phyloP scores from a whole-genome alignment of 2,888 invertebrate species.

The Nycteola revayana region DNA sequence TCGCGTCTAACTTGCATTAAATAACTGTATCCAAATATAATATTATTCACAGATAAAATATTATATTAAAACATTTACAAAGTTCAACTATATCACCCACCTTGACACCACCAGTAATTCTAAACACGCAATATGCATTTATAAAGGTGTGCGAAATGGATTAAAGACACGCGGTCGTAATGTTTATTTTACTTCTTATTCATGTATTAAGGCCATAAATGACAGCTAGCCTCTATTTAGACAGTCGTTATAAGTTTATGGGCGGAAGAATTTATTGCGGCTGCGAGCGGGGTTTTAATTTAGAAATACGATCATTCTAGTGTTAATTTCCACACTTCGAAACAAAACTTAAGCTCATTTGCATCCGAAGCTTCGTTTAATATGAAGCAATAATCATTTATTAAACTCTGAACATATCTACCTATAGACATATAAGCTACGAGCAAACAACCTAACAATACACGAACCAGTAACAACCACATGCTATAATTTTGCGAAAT shows the following conservation, averaged over 20 bases:
- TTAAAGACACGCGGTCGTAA: constrained; percentile 46
- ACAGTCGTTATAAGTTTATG: constrained; percentile 76
- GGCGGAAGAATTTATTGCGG: constrained; percentile 70
- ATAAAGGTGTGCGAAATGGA: constrained; percentile 40
- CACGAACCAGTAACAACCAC: constrained; percentile 30
- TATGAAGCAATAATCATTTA: constrained; percentile 27
- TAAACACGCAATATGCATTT: too few species aligned
- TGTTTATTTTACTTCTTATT: constrained; percentile 51
- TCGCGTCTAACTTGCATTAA: too few species aligned
- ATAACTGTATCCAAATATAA: too few species aligned
- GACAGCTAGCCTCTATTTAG: constrained; percentile 76
- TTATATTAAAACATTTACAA: too few species aligned
- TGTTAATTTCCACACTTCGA: constrained; percentile 69
- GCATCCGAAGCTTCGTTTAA: constrained; percentile 10
- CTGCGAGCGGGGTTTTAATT: constrained; percentile 66
- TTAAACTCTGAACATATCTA: constrained; percentile 25
- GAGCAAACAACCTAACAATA: constrained; percentile 22
- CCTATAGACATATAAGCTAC: constrained; percentile 12
- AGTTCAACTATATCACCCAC: too few species aligned
- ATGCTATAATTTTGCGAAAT: constrained; percentile 58
- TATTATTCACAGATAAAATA: too few species aligned
- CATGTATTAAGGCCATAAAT: constrained; percentile 64
- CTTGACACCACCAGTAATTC: constrained; percentile 1
- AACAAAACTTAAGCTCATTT: constrained; percentile 28
- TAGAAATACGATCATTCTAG: constrained; percentile 68